Evolutionary conservation across 1,140 invertebrate species (phyloP).

Genomic region (Drosophila burlai): DNA sequence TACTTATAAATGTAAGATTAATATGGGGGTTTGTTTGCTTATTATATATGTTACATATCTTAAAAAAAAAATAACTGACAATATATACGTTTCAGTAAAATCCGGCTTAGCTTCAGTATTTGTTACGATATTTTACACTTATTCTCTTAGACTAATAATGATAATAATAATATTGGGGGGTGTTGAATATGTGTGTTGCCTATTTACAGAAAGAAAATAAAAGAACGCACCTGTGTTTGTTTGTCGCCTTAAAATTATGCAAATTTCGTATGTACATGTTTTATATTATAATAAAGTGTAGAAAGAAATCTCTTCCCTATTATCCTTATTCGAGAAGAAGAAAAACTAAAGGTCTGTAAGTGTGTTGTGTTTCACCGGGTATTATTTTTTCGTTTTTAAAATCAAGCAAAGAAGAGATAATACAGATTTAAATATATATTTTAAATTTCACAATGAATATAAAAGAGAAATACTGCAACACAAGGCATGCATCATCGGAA

Average conservation of each 20-base stretch:
- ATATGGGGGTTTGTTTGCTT: conserved; percentile 19
- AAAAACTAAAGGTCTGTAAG: not conserved
- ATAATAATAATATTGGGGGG: conserved; percentile 4
- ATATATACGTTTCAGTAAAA: conserved; percentile 62
- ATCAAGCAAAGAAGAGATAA: conserved; percentile 3
- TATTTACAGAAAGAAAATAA: conserved; percentile 57
- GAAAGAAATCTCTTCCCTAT: conserved; percentile 1
- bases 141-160: conserved; percentile 10
- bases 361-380: conserved; percentile 56
- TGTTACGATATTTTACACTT: conserved; percentile 52
- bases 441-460: not conserved
- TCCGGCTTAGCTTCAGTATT: conserved; percentile 50
- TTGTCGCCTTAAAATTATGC: conserved; percentile 35
- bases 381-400: not conserved
- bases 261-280: conserved; percentile 41
- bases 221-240: conserved; percentile 26
- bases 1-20: conserved; percentile 12
- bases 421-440: not conserved
- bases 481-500: conserved; percentile 9
- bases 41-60: conserved; percentile 1
- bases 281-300: not conserved
- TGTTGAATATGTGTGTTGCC: conserved; percentile 5
- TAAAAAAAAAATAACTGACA: conserved; percentile 59
- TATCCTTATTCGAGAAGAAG: conserved; percentile 4
- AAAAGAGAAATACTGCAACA: conserved; percentile 13